Percentiles rank a stretch among this genome's conserved stretches.
These are phyloP conservation scores for Hippocampus kuda DNA, from an alignment of 2,797 vertebrate species.

Conservation along the genomic window DNA sequence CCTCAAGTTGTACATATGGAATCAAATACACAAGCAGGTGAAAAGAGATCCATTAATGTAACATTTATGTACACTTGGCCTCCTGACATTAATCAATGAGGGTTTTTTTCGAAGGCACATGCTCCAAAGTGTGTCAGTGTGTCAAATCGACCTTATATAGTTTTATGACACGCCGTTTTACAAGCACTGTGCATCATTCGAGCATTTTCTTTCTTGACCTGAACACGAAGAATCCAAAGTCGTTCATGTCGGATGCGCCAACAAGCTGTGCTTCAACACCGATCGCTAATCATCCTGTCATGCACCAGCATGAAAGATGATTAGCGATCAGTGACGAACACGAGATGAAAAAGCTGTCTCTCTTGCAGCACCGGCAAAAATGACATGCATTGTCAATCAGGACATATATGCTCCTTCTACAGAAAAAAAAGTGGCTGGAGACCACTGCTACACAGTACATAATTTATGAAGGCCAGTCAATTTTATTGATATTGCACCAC, in stretches of 20 bases:
- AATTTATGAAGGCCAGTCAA: not conserved
- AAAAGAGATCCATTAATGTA: not conserved
- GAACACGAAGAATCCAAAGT: not conserved
- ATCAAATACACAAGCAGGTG: not conserved
- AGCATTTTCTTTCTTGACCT: not conserved
- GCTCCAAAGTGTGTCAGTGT: constrained; percentile 1
- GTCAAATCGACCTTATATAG: not conserved
- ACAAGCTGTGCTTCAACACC: not conserved
- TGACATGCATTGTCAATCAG: too few species aligned
- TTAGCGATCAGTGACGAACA: not conserved
- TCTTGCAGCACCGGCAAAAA: not conserved
- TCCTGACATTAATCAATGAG: not conserved
- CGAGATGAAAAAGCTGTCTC: not conserved
- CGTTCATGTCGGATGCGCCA: not conserved
- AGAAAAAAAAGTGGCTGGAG: too few species aligned
- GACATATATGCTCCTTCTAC: too few species aligned
- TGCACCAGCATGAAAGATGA: not conserved
- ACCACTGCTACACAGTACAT: not conserved
- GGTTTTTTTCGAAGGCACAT: not conserved
- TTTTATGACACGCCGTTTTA: not conserved
- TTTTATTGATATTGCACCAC: not conserved
- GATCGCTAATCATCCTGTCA: too few species aligned
- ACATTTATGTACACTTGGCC: not conserved
- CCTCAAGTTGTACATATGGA: not conserved
- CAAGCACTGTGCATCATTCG: not conserved